Percentiles rank a stretch among this genome's conserved stretches.
These are phyloP conservation scores for Synergus umbraculus DNA, from an alignment of 2,888 invertebrate genomes.

Conservation along the genomic window DNA sequence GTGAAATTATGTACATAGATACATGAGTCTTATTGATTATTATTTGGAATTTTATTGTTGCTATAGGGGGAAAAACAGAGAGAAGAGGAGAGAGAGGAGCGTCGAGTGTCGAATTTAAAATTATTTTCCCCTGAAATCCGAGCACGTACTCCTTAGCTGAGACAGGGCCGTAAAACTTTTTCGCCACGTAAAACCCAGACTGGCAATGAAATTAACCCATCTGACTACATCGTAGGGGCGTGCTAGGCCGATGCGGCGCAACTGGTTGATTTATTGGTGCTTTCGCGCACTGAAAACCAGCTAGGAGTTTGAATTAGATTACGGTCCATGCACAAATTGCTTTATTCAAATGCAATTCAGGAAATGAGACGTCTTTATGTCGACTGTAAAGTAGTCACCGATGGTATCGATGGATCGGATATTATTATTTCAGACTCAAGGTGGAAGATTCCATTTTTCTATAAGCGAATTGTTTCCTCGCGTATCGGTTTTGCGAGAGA, in stretches of 20 bases:
- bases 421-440: constrained; percentile 28
- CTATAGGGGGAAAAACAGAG: not conserved
- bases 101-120: constrained; percentile 42
- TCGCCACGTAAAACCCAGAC: constrained; percentile 55
- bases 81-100: constrained; percentile 3
- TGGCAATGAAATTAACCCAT: constrained; percentile 75
- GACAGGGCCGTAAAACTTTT: constrained; percentile 50
- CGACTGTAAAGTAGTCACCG: constrained; percentile 43
- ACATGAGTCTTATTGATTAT: not conserved
- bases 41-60: constrained; percentile 5
- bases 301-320: constrained; percentile 71
- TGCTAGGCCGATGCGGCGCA: constrained; percentile 70
- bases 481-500: not conserved
- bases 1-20: not conserved
- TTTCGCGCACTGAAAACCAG: constrained; percentile 72
- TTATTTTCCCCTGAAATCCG: constrained; percentile 46
- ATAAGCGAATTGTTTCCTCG: constrained; percentile 12
- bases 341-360: constrained; percentile 73
- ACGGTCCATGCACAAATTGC: constrained; percentile 74
- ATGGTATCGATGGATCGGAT: constrained; percentile 46
- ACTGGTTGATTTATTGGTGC: constrained; percentile 76
- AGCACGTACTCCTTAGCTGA: constrained; percentile 53
- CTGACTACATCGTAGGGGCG: constrained; percentile 76
- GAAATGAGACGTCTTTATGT: constrained; percentile 54
- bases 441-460: constrained; percentile 15